phyloP scores from a whole-genome alignment of 2,888 invertebrate species.

The Pristionchus entomophagus region DNA sequence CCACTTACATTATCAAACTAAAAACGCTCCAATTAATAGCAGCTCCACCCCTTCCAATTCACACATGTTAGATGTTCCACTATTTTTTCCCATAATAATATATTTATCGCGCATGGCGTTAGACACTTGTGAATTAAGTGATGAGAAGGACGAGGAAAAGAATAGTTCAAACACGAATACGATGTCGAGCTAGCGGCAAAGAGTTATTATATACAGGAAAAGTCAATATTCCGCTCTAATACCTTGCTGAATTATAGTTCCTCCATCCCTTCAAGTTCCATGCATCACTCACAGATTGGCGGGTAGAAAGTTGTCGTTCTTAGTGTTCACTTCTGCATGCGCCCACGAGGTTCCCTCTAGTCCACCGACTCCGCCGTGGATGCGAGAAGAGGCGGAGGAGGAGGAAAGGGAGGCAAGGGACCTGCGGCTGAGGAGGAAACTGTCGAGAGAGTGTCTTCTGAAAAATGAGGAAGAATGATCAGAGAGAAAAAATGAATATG shows the following conservation, averaged over 20 bases:
- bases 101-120: too few relatives aligned
- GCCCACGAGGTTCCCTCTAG: not conserved
- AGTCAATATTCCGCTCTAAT: not conserved
- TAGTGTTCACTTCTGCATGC: not conserved
- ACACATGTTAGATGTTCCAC: too few relatives aligned
- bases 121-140: too few relatives aligned
- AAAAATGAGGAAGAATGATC: too few relatives aligned
- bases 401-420: not conserved
- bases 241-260: not conserved
- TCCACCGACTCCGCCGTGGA: not conserved
- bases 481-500: too few relatives aligned
- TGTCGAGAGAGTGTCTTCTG: not conserved
- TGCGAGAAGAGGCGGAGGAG: not conserved
- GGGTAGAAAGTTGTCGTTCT: slow-evolving; percentile 51
- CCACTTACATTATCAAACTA: too few relatives aligned
- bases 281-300: slow-evolving; percentile 53
- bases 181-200: not conserved
- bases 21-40: too few relatives aligned
- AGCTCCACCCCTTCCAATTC: too few relatives aligned
- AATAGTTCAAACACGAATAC: too few relatives aligned
- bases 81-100: too few relatives aligned
- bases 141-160: too few relatives aligned
- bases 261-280: not conserved
- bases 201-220: not conserved
- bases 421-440: not conserved